Conservation (phyloP, 2,888 invertebrate species). For the Diloba caeruleocephala region DNA sequence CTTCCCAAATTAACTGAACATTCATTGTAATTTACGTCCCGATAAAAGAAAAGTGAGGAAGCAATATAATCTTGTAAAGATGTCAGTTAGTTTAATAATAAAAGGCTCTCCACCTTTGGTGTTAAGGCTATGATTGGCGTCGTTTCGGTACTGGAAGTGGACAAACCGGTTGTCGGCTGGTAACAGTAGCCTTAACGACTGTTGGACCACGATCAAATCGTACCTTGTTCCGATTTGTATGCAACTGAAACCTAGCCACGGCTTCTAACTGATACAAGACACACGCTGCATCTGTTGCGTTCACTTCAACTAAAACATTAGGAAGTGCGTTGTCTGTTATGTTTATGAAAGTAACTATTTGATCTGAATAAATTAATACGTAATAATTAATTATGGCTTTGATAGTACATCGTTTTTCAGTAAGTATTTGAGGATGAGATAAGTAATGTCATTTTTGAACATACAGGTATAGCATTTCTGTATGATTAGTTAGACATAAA, state of each 20-base stretch:
- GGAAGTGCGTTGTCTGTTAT: constrained; percentile 19
- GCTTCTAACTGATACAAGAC: constrained; percentile 23
- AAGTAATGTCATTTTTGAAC: constrained; percentile 29
- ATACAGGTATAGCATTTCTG: constrained; percentile 17
- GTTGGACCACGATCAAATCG: constrained; percentile 79
- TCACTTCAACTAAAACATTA: constrained; percentile 30
- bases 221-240: constrained; percentile 72
- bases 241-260: constrained; percentile 45
- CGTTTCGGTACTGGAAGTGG: constrained; percentile 75
- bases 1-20: background rate
- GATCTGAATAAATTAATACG: constrained; percentile 7
- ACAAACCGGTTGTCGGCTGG: constrained; percentile 78
- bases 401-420: constrained; percentile 18
- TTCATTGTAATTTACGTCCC: constrained; percentile 3
- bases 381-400: constrained; percentile 9
- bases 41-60: constrained; percentile 32
- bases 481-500: constrained; percentile 42
- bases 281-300: constrained; percentile 42
- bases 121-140: constrained; percentile 75
- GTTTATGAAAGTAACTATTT: constrained; percentile 2
- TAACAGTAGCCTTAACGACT: constrained; percentile 85
- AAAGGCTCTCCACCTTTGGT: constrained; percentile 60
- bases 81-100: constrained; percentile 44
- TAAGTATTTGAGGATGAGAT: constrained; percentile 39
- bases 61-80: constrained; percentile 29